These are phyloP conservation scores for Sardinella longiceps DNA, from an alignment of 2,797 vertebrate genomes.

Conservation along the genomic window DNA sequence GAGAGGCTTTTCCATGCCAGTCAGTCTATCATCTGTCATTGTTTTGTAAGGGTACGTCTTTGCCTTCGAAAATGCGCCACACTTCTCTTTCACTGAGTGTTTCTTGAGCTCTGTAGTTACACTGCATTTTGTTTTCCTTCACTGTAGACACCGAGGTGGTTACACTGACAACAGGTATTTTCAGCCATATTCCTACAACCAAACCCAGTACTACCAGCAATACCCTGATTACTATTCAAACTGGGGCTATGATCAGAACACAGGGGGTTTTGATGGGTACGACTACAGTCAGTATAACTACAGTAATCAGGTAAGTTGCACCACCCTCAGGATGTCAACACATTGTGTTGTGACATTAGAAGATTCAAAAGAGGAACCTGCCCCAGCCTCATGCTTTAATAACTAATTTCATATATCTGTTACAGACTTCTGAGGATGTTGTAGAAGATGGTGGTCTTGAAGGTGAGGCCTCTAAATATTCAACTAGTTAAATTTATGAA, in stretches of 20 bases:
- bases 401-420: slow-evolving; percentile 1
- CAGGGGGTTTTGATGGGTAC: slow-evolving; percentile 76
- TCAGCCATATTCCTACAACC: slow-evolving; percentile 74
- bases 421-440: slow-evolving; percentile 39
- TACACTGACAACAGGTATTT: slow-evolving; percentile 59
- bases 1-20: neutral
- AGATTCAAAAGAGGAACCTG: neutral
- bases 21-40: slow-evolving; percentile 19
- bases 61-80: neutral
- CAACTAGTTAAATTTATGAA: no score
- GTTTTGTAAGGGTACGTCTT: slow-evolving; percentile 23
- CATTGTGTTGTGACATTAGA: neutral
- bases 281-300: slow-evolving; percentile 82
- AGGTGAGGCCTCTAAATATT: slow-evolving; percentile 16
- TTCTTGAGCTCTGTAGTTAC: neutral
- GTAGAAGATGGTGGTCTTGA: slow-evolving; percentile 32
- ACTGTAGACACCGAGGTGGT: slow-evolving; percentile 40
- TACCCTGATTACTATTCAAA: slow-evolving; percentile 81
- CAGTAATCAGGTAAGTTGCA: slow-evolving; percentile 77
- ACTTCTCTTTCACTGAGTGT: neutral
- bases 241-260: slow-evolving; percentile 85
- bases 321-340: neutral
- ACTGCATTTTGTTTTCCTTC: neutral
- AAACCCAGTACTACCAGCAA: slow-evolving; percentile 79
- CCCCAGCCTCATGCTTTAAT: neutral